Conservation (phyloP, 2,113 vertebrate genomes). For the Crocuta crocuta region DNA sequence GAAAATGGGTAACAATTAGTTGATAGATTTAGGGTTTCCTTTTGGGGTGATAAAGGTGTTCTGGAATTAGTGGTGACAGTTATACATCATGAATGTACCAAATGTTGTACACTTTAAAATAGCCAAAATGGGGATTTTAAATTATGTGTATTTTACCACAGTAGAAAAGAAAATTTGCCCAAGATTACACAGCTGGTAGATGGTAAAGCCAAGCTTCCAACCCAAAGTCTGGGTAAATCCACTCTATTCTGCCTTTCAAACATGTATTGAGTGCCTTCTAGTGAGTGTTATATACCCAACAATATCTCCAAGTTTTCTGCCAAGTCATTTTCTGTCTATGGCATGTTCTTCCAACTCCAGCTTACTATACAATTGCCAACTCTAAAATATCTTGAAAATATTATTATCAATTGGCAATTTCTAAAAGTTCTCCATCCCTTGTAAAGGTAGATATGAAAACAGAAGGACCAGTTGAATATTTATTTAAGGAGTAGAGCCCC, state of each 20-base stretch:
- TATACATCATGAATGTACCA: neutral
- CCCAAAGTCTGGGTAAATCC: neutral
- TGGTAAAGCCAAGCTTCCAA: neutral
- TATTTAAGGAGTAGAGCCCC: neutral
- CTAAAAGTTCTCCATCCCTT: neutral
- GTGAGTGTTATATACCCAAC: neutral
- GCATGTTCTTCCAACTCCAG: neutral
- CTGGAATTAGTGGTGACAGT: neutral
- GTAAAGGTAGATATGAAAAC: neutral
- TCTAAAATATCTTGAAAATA: constrained; percentile 14
- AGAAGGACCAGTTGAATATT: neutral
- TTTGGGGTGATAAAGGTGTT: neutral
- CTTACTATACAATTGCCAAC: neutral
- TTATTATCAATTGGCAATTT: neutral
- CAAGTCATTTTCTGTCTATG: neutral
- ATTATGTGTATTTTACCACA: neutral
- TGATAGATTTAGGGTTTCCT: neutral
- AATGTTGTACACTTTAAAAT: neutral
- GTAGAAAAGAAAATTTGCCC: neutral
- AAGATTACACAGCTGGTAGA: neutral
- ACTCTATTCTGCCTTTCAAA: neutral
- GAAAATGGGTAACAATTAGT: neutral
- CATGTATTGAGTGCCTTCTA: neutral
- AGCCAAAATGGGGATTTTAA: neutral
- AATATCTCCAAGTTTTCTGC: neutral